Evolutionary conservation across 2,113 vertebrate genomes (phyloP), one percentile per base, ranked within the genome.

Genomic region (Alectura lathami): DNA sequence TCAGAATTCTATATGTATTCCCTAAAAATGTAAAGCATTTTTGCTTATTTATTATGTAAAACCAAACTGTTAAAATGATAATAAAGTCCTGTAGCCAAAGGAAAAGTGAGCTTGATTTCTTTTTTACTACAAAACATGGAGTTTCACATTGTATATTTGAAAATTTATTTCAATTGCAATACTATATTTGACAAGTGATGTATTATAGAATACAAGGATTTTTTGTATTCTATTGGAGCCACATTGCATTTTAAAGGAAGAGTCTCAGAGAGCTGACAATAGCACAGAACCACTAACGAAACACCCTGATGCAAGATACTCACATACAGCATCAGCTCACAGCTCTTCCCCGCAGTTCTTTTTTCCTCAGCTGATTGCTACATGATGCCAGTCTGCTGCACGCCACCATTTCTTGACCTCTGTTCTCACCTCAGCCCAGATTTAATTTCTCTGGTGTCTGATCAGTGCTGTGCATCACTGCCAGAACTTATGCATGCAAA

Each of bases 11-110:
- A 56, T 97, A 97, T 96, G 94, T 96, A 97, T 93, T 94, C 96
- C 94, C 95, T 83, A 88, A 91, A 89, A 97, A 92, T 96, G 95
- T 97, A 98, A 97, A 97, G 92, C 94, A 94, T 94, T 96, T 95
- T 97, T 97, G 96, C 96, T 96, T 97, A 98, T 98, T 98, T 98
- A 98, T 98, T 97, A 97, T 97, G 93, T 97, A 96, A 96, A 97
- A 97, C 80, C 89, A 95, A 90, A 73, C 69, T 50, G 32, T 94
- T 96, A 96, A 96, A 93, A 96, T 95, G 88, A 90, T 94, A 97
- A 98, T 97, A 97, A 97, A 98, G 96, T 66, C 94, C 74, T 95
- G 86, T 96, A 97, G 92, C 90, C 83, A 92, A 97, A 95, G 94
- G 75, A 96, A 82, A 94, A 92, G 14, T 3, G 60, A 64, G 59